These are phyloP conservation scores for Drosophila carrolli DNA, from an alignment of 1,140 invertebrate genomes.

Conservation along the genomic window DNA sequence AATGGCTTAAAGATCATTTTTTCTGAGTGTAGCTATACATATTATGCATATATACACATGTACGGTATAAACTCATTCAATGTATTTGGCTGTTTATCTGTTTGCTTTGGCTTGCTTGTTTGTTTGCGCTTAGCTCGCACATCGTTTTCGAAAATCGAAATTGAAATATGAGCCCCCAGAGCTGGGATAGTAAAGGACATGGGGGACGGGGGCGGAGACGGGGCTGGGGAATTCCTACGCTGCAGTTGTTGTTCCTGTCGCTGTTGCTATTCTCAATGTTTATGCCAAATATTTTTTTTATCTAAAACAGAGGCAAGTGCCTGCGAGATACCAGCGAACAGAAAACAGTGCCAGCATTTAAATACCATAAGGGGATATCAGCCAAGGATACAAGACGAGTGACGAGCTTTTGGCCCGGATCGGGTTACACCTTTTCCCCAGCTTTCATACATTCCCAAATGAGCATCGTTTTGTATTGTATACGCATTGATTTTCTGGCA, in stretches of 20 bases:
- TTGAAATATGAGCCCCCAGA: slow-evolving; percentile 75
- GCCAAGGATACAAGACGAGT: slow-evolving; percentile 26
- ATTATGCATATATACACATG: slow-evolving; percentile 33
- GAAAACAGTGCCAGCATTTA: slow-evolving; percentile 4
- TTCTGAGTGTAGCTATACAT: slow-evolving; percentile 22
- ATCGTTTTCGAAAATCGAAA: slow-evolving; percentile 82
- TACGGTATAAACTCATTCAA: slow-evolving; percentile 51
- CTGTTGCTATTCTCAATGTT: slow-evolving; percentile 52
- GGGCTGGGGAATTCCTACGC: neutral
- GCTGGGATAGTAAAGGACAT: neutral
- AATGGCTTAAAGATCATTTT: neutral
- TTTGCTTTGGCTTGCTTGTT: slow-evolving; percentile 58
- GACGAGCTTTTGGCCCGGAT: slow-evolving; percentile 14
- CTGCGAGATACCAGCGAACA: slow-evolving; percentile 4
- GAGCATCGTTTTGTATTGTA: slow-evolving; percentile 4
- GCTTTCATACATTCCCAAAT: neutral
- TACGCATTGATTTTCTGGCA: slow-evolving; percentile 42
- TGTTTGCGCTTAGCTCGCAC: slow-evolving; percentile 72
- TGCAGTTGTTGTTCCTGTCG: slow-evolving; percentile 11
- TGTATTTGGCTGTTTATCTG: slow-evolving; percentile 69
- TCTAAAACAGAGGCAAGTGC: slow-evolving; percentile 46
- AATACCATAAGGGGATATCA: slow-evolving; percentile 27
- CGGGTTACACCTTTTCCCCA: slow-evolving; percentile 21
- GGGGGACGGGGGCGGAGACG: neutral
- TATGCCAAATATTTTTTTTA: slow-evolving; percentile 70